These are phyloP conservation scores for Caranx ignobilis DNA, from an alignment of 2,113 vertebrate species.

Conservation along the genomic window DNA sequence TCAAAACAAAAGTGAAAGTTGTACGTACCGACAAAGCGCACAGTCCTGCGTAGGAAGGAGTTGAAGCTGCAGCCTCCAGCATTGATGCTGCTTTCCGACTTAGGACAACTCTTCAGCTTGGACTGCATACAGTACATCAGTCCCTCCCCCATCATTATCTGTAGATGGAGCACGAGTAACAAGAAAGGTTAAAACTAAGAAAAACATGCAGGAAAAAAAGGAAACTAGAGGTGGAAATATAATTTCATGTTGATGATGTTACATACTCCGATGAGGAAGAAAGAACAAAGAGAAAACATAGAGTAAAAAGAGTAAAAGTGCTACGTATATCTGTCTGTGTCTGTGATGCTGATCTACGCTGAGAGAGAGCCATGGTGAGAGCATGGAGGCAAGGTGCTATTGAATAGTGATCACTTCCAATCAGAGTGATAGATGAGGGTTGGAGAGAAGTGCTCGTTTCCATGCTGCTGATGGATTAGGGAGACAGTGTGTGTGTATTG, in stretches of 20 bases:
- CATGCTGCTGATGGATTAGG: slow-evolving; percentile 66
- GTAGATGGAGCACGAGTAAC: not conserved
- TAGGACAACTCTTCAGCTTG: slow-evolving; percentile 87
- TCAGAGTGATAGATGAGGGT: slow-evolving; percentile 72
- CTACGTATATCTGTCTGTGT: slow-evolving; percentile 23
- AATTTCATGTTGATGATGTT: not conserved
- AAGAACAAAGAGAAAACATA: not conserved
- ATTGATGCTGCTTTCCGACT: slow-evolving; percentile 94
- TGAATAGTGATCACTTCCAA: slow-evolving; percentile 73
- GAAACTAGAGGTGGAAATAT: not conserved
- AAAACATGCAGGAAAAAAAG: not conserved
- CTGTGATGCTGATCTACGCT: slow-evolving; percentile 37
- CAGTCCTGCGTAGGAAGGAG: slow-evolving; percentile 95
- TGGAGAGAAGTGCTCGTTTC: slow-evolving; percentile 56
- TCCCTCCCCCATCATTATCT: slow-evolving; percentile 98
- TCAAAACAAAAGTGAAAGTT: not conserved
- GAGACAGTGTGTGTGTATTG: slow-evolving; percentile 43
- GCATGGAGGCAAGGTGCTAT: slow-evolving; percentile 52
- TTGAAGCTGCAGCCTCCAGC: slow-evolving; percentile 97
- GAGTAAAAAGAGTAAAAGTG: not conserved
- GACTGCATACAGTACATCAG: slow-evolving; percentile 96
- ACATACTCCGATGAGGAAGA: not conserved
- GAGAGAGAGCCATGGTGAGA: slow-evolving; percentile 4
- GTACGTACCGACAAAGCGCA: slow-evolving; percentile 95
- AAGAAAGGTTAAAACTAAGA: not conserved